phyloP scores from a whole-genome alignment of 2,888 invertebrate species.

The Blastobasis adustella region DNA sequence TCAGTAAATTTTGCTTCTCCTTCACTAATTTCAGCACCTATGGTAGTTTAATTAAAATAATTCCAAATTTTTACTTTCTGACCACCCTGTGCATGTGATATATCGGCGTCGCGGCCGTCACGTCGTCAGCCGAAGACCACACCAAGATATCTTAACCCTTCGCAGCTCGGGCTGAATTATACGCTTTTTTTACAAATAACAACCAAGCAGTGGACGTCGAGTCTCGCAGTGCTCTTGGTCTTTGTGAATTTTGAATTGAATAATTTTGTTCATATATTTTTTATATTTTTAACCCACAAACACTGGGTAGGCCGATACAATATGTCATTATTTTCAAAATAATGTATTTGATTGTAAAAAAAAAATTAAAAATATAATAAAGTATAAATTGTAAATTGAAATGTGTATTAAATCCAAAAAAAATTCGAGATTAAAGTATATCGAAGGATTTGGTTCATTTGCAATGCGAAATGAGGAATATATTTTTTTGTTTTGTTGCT shows the following conservation, averaged over 20 bases:
- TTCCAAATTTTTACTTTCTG: neutral
- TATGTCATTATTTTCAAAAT: too few species aligned
- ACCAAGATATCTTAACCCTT: slow-evolving; percentile 54
- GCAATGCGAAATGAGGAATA: too few species aligned
- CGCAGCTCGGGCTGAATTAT: slow-evolving; percentile 54
- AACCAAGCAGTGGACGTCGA: slow-evolving; percentile 13
- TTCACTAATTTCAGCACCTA: too few species aligned
- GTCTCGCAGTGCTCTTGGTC: neutral
- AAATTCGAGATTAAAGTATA: too few species aligned
- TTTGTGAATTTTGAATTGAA: neutral
- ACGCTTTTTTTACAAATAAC: slow-evolving; percentile 48
- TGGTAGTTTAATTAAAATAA: neutral
- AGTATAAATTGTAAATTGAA: too few species aligned
- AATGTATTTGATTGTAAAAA: too few species aligned
- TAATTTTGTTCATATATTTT: neutral
- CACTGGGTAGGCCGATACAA: neutral
- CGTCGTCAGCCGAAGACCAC: slow-evolving; percentile 30
- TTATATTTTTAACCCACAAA: neutral
- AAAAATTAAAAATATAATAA: too few species aligned
- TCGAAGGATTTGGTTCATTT: too few species aligned
- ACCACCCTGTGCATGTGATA: slow-evolving; percentile 8
- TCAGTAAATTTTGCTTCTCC: too few species aligned
- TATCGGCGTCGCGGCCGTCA: slow-evolving; percentile 8
- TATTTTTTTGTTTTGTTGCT: too few species aligned
- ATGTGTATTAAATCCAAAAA: too few species aligned